A percentile compares a stretch with the other conserved stretches of the same genome.
Evolutionary conservation across 2,113 vertebrate genomes (phyloP).

Genomic region (Dendropsophus ebraccatus): DNA sequence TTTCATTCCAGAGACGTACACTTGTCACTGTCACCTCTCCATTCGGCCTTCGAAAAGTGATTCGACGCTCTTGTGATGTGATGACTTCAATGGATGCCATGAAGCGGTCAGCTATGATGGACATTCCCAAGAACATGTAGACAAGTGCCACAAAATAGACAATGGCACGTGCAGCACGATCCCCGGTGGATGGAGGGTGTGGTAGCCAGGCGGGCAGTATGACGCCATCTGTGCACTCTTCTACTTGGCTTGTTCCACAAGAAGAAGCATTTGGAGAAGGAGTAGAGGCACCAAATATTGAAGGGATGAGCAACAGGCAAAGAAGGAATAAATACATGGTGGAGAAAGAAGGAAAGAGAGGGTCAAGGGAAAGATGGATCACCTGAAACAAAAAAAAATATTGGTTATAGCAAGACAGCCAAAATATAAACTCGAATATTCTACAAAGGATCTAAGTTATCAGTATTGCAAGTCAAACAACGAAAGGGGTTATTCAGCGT

Average conservation of each 20-base stretch:
- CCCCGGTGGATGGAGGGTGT: slow-evolving; percentile 81
- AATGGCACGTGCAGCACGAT: slow-evolving; percentile 83
- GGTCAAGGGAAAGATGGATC: neutral
- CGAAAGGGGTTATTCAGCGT: neutral
- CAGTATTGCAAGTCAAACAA: neutral
- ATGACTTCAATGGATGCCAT: slow-evolving; percentile 89
- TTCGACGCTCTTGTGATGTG: slow-evolving; percentile 84
- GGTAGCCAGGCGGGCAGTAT: slow-evolving; percentile 84
- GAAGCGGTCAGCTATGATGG: slow-evolving; percentile 85
- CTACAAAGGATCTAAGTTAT: neutral
- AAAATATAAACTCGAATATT: neutral
- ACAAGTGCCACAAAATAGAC: slow-evolving; percentile 85
- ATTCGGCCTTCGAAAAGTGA: slow-evolving; percentile 82
- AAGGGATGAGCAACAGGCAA: slow-evolving; percentile 63
- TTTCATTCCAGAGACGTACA: slow-evolving; percentile 85
- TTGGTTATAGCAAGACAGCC: neutral
- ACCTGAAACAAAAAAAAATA: slow-evolving; percentile 24
- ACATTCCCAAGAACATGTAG: slow-evolving; percentile 88
- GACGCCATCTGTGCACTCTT: slow-evolving; percentile 76
- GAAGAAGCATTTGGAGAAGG: slow-evolving; percentile 34
- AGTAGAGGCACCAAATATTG: neutral
- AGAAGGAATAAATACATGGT: slow-evolving; percentile 55
- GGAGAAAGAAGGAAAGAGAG: slow-evolving; percentile 53
- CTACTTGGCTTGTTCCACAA: slow-evolving; percentile 25
- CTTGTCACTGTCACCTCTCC: slow-evolving; percentile 80